Percentiles rank a stretch among this genome's conserved stretches.
Conservation (phyloP, 2,113 vertebrate genomes). For the Rostratula benghalensis region DNA sequence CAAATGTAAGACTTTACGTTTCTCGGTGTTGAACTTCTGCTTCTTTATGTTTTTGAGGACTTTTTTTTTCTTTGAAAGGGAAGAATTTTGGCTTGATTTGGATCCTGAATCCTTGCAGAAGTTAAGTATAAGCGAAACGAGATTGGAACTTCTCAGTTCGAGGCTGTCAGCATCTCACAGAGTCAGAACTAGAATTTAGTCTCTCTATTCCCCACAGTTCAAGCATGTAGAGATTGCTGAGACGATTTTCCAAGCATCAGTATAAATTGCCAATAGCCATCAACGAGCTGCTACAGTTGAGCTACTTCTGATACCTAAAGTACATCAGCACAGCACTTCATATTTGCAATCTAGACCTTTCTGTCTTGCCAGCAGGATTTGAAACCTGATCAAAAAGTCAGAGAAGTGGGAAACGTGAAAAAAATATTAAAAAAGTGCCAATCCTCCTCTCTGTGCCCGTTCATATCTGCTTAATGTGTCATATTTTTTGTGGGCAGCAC, state of each 20-base stretch:
- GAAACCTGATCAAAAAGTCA: background rate
- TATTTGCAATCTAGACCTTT: background rate
- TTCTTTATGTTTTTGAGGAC: background rate
- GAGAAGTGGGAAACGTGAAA: background rate
- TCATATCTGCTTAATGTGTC: background rate
- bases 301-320: background rate
- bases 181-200: background rate
- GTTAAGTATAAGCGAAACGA: background rate
- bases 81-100: background rate
- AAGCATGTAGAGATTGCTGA: background rate
- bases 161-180: background rate
- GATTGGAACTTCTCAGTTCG: background rate
- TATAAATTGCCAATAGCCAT: background rate
- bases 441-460: background rate
- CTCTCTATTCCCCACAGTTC: background rate
- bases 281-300: background rate
- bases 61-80: background rate
- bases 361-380: background rate
- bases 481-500: background rate
- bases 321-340: background rate
- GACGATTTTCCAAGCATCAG: background rate
- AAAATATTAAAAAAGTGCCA: background rate
- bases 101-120: background rate
- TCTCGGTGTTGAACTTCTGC: background rate
- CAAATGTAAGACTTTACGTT: background rate